A percentile compares a stretch with the other conserved stretches of the same genome.
Conservation (phyloP, 2,888 invertebrate genomes). For the Rhorus exstirpatorius region DNA sequence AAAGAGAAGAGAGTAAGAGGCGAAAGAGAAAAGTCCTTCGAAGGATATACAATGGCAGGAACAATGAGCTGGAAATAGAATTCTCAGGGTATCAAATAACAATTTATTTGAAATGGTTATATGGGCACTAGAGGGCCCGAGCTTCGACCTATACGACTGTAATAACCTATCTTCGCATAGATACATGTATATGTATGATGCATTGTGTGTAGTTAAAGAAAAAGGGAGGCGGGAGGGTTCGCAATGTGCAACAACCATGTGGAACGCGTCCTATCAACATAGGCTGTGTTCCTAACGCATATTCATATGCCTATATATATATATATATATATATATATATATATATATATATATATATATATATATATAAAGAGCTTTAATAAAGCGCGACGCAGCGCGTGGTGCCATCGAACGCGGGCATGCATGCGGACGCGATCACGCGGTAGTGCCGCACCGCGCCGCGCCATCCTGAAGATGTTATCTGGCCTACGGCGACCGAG, state of each 20-base stretch:
- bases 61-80: conserved; percentile 80
- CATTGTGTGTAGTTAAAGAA: conserved; percentile 65
- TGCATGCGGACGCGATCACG: conserved; percentile 37
- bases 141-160: conserved; percentile 24
- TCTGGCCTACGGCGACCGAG: conserved; percentile 71
- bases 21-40: conserved; percentile 46
- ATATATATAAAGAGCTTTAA: conserved; percentile 39
- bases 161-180: conserved; percentile 28
- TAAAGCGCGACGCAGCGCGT: conserved; percentile 56
- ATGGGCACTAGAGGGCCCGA: conserved; percentile 43
- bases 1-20: conserved; percentile 31
- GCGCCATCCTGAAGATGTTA: conserved; percentile 70
- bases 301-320: too few species aligned
- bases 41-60: conserved; percentile 64
- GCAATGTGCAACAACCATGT: conserved; percentile 55
- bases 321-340: conserved; percentile 43
- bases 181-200: conserved; percentile 31
- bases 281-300: conserved; percentile 78
- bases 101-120: conserved; percentile 79
- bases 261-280: conserved; percentile 68
- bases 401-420: conserved; percentile 28
- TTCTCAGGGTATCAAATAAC: conserved; percentile 85
- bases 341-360: conserved; percentile 4
- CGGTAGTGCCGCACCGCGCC: conserved; percentile 60
- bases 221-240: conserved; percentile 31